Percentiles rank a stretch among this genome's conserved stretches.
Evolutionary conservation across 2,888 invertebrate species (phyloP).

Genomic region (Coenonympha arcania): DNA sequence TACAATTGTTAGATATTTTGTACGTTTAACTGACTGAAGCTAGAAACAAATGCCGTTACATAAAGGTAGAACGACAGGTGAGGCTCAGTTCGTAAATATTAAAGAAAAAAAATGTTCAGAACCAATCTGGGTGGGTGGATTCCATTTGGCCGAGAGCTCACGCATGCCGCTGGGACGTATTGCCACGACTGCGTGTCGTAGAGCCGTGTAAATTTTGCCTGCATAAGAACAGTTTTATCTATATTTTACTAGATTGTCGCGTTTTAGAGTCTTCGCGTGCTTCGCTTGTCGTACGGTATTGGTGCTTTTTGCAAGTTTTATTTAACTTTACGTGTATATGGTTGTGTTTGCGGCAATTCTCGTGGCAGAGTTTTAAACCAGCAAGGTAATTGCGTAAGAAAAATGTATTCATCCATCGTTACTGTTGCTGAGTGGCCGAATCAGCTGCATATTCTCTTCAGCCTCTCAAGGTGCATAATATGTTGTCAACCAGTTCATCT

Average conservation of each 20-base stretch:
- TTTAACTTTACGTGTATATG: too few relatives aligned
- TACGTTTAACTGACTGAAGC: constrained; percentile 47
- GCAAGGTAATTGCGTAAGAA: too few relatives aligned
- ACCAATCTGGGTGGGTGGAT: constrained; percentile 61
- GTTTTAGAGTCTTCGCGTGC: constrained; percentile 58
- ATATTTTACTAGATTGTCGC: constrained; percentile 58
- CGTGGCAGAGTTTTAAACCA: too few relatives aligned
- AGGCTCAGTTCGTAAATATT: constrained; percentile 66
- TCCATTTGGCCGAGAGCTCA: constrained; percentile 51
- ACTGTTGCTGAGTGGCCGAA: too few relatives aligned
- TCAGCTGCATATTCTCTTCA: too few relatives aligned
- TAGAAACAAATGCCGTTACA: constrained; percentile 59
- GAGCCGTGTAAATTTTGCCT: constrained; percentile 59
- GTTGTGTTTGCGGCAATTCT: too few relatives aligned
- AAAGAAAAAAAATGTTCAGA: constrained; percentile 61
- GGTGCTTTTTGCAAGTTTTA: too few relatives aligned
- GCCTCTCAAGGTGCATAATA: too few relatives aligned
- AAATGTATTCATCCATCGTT: too few relatives aligned
- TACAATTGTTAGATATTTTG: too few relatives aligned
- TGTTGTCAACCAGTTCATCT: too few relatives aligned
- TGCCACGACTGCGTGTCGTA: constrained; percentile 32
- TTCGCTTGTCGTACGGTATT: constrained; percentile 32
- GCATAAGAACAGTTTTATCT: constrained; percentile 60
- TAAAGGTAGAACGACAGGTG: constrained; percentile 53
- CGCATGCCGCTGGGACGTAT: constrained; percentile 29